Conservation (phyloP, 2,888 invertebrate genomes). For the Pristionchus japonicus region DNA sequence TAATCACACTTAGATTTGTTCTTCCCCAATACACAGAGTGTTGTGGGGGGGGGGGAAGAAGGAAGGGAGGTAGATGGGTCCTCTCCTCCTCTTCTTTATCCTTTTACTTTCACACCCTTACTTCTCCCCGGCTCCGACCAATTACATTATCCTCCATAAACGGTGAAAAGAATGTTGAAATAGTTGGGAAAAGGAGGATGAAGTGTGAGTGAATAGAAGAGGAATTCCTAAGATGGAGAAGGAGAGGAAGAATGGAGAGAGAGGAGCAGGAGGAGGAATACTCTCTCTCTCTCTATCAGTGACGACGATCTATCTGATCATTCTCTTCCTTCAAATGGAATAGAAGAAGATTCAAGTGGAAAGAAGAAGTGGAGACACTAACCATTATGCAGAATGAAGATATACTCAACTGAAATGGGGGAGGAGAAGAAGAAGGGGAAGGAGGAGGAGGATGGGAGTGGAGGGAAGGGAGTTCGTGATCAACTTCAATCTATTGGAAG, state of each 20-base stretch:
- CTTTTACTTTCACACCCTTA: not conserved
- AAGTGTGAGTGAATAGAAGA: not conserved
- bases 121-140: not conserved
- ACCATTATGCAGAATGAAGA: not conserved
- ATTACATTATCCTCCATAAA: constrained; percentile 14
- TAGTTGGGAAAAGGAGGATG: not conserved
- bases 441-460: not conserved
- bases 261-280: not conserved
- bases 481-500: not conserved
- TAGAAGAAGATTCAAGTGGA: not conserved
- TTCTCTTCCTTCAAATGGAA: not conserved
- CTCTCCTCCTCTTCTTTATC: not conserved
- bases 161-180: not conserved
- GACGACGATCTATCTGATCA: not conserved
- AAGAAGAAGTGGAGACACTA: not conserved
- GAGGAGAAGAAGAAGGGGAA: not conserved
- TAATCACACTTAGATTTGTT: not conserved
- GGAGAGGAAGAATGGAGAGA: not conserved
- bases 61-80: not conserved
- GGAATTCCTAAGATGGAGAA: not conserved
- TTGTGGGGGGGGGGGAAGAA: not conserved
- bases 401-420: not conserved
- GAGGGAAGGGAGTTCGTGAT: not conserved
- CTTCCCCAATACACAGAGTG: no score
- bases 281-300: not conserved